Evolutionary conservation across 2,888 invertebrate genomes (phyloP).

Genomic region (Cotesia congregata): DNA sequence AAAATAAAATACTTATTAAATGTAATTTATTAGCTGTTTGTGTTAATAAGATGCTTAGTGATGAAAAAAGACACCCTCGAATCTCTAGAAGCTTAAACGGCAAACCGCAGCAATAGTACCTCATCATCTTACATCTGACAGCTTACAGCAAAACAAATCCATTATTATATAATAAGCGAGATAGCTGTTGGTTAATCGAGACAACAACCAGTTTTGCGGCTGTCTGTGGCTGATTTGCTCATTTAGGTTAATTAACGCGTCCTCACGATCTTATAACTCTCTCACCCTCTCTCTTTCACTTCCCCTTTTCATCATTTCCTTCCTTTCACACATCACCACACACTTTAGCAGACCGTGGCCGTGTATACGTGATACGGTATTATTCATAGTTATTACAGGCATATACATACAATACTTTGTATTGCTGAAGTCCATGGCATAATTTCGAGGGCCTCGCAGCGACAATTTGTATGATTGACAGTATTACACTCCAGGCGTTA

Average conservation of each 20-base stretch:
- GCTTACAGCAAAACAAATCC: neutral
- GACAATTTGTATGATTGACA: slow-evolving; percentile 48
- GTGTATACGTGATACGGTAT: neutral
- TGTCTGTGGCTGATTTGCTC: slow-evolving; percentile 28
- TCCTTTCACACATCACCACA: neutral
- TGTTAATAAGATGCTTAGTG: neutral
- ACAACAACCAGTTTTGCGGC: slow-evolving; percentile 28
- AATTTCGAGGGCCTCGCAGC: slow-evolving; percentile 30
- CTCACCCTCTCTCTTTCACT: slow-evolving; percentile 23
- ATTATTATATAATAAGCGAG: neutral
- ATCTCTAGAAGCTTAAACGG: neutral
- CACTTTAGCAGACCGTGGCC: neutral
- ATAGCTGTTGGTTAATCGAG: slow-evolving; percentile 10
- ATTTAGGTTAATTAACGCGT: slow-evolving; percentile 35
- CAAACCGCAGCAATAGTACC: neutral
- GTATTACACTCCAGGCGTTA: slow-evolving; percentile 35
- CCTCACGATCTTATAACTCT: slow-evolving; percentile 4
- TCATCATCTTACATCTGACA: neutral
- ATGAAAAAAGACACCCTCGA: neutral
- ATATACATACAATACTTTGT: slow-evolving; percentile 4
- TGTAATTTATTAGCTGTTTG: neutral
- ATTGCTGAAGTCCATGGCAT: slow-evolving; percentile 20
- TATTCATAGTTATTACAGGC: neutral
- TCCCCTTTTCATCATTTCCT: slow-evolving; percentile 10
- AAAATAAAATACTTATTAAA: too few relatives aligned